These are phyloP conservation scores for Ochotona curzoniae DNA, from an alignment of 2,113 vertebrate genomes.

Conservation along the genomic window DNA sequence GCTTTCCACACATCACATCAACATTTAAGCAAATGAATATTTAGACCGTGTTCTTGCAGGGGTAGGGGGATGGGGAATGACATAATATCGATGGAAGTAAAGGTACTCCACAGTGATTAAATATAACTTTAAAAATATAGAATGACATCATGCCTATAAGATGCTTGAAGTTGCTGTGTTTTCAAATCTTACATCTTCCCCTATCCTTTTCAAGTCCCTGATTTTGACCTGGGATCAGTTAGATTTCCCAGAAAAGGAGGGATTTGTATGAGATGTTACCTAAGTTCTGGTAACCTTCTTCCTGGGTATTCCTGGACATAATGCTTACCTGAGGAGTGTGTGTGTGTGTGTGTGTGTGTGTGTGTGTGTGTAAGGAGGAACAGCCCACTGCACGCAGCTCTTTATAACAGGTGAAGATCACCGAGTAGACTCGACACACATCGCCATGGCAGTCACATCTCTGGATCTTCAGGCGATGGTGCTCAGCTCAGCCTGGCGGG, in stretches of 20 bases:
- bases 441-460: neutral
- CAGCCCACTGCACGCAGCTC: fast-evolving
- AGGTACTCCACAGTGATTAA: neutral
- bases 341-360: fast-evolving
- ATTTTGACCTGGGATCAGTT: neutral
- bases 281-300: neutral
- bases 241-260: neutral
- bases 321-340: neutral
- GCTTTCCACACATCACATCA: neutral
- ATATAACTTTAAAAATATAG: neutral
- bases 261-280: neutral
- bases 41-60: neutral
- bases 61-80: too few relatives aligned
- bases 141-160: neutral
- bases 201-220: neutral
- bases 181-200: neutral
- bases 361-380: too few relatives aligned
- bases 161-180: neutral
- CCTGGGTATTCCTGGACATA: fast-evolving
- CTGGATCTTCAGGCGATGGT: neutral
- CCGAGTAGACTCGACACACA: neutral
- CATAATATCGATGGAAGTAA: neutral
- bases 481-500: neutral
- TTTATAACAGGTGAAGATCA: neutral
- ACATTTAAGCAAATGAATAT: neutral